These are phyloP conservation scores for Polymixis flavicincta DNA, from an alignment of 2,888 invertebrate genomes.

Conservation along the genomic window DNA sequence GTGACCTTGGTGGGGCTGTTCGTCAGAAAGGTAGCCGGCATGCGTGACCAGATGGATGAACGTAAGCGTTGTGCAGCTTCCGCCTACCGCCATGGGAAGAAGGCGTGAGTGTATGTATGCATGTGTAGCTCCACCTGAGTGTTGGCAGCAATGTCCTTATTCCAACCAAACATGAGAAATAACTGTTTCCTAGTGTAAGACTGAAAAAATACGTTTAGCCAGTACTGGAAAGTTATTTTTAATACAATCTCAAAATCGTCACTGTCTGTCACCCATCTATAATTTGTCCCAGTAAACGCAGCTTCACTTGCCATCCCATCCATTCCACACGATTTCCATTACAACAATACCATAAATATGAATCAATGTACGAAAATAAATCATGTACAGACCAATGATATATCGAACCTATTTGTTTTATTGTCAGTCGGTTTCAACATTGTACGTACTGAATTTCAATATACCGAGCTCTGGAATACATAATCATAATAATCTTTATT, in stretches of 20 bases:
- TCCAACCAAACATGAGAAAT: too few relatives aligned
- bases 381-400: slow-evolving; percentile 48
- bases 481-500: too few relatives aligned
- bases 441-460: slow-evolving; percentile 50
- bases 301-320: not conserved
- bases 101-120: too few relatives aligned
- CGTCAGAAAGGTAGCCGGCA: too few relatives aligned
- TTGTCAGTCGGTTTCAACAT: slow-evolving; percentile 41
- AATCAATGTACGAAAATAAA: slow-evolving; percentile 49
- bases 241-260: not conserved
- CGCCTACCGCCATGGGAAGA: too few relatives aligned
- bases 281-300: not conserved
- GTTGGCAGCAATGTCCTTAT: too few relatives aligned
- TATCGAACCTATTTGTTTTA: slow-evolving; percentile 48
- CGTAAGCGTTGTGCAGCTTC: too few relatives aligned
- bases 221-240: not conserved
- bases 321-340: slow-evolving; percentile 36
- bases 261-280: not conserved
- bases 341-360: slow-evolving; percentile 45
- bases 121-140: too few relatives aligned
- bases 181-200: too few relatives aligned
- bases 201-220: not conserved
- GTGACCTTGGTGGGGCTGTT: too few relatives aligned
- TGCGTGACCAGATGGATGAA: too few relatives aligned
- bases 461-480: slow-evolving; percentile 30